Conservation (phyloP, 2,797 vertebrate genomes). For the Pseudochaenichthys georgianus region DNA sequence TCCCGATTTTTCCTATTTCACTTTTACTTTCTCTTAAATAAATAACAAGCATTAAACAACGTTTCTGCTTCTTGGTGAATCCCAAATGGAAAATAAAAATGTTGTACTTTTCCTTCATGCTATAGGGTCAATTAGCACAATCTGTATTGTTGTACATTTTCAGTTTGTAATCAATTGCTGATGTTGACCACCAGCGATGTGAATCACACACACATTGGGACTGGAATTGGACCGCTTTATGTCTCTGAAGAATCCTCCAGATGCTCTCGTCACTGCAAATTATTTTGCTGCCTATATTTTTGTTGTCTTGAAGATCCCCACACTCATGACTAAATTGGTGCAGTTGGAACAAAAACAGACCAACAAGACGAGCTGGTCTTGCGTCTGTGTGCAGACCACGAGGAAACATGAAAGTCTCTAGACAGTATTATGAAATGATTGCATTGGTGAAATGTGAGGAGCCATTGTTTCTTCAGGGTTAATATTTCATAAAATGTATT, state of each 20-base stretch:
- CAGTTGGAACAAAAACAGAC: background rate
- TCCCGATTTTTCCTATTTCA: background rate
- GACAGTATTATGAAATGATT: background rate
- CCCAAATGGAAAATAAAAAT: too few species aligned
- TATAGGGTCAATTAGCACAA: too few species aligned
- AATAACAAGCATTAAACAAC: slow-evolving; percentile 3
- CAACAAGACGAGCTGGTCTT: background rate
- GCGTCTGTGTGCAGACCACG: background rate
- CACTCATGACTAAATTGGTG: background rate
- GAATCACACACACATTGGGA: background rate
- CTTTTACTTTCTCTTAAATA: slow-evolving; percentile 6
- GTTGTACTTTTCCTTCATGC: too few species aligned
- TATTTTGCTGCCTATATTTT: background rate
- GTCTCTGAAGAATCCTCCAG: background rate
- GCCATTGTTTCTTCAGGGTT: slow-evolving; percentile 2
- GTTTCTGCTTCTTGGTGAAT: slow-evolving; percentile 4
- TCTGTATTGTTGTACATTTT: too few species aligned
- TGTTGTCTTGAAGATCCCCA: background rate
- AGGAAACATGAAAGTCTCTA: background rate
- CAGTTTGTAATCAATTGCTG: background rate
- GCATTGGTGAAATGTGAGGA: background rate
- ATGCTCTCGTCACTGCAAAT: rapidly evolving
- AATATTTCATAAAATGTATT: background rate
- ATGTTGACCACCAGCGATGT: background rate
- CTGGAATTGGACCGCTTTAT: background rate